Base-by-base conservation (phyloP, 2,797 vertebrate species). In the Lindbergichthys nudifrons region DNA sequence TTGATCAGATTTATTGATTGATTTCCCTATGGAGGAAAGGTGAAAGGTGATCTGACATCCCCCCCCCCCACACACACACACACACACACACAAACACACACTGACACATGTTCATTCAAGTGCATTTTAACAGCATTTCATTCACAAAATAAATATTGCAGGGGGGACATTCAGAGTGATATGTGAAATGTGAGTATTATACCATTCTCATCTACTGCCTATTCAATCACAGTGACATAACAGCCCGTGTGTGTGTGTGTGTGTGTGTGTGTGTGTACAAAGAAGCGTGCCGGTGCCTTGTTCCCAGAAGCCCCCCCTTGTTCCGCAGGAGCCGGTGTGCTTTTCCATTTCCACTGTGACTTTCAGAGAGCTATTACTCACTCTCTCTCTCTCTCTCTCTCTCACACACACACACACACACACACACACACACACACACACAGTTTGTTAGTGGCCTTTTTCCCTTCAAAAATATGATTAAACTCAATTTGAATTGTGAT, bases 1-100 rank as follows among this genome's bases (percentile, higher is more conserved):
- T 89, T 69, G 90, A 91, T 88, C 73, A 30, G 75, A 30, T 63
- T 46, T 82, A 91, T 87, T 85, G 88, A 91, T 80, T 66, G 73
- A 82, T 80, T 69, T 81, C 71, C 77, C 82, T 68, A 21, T 36
- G 73, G 69, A 69, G 74, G 23, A 64, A 57, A 18, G 90, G 84
- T 84, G 70, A 88, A 78, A 89, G 82, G 84, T 87, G 84, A 88
- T 52, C 73, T 85, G 85, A 87, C 83, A 86, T 77, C 66, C 78
- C 10, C 67, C 23, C 23, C 23, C 23, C 0, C n/a, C n/a, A n/a
- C n/a, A n/a, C n/a, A n/a, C n/a, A n/a, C n/a, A n/a, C 23, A 3
- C 23, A 26, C 23, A 26, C 23, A 26, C 23, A 26, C 23, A 26
- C 3, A 23, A 21, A 23, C 21, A 23, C 21, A 2, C 21, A 21